Evolutionary conservation across 2,113 vertebrate species (phyloP).

Genomic region (Antennarius striatus): DNA sequence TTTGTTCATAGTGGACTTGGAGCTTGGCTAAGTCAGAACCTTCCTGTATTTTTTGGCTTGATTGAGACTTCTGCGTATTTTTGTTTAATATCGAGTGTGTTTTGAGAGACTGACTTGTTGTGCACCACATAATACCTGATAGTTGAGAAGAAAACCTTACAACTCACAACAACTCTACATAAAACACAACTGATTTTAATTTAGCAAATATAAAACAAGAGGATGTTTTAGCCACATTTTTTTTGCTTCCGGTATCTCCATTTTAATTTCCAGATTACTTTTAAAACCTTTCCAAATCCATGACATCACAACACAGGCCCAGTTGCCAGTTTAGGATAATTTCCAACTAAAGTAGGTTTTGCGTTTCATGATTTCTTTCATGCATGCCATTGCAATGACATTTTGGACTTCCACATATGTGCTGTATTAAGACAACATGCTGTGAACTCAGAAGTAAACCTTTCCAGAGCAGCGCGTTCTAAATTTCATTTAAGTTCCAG

Average conservation of each 20-base stretch:
- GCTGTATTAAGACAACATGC: neutral
- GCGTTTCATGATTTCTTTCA: conserved; percentile 8
- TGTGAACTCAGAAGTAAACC: neutral
- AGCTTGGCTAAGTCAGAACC: no score
- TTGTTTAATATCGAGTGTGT: no score
- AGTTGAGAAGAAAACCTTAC: neutral
- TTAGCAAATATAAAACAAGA: neutral
- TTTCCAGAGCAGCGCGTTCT: no score
- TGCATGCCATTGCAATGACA: conserved; percentile 28
- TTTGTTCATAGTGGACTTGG: no score
- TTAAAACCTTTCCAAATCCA: neutral
- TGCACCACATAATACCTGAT: neutral
- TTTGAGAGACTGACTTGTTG: no score
- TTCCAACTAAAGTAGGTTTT: conserved; percentile 24
- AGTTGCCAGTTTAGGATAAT: conserved; percentile 15
- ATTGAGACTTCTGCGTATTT: no score
- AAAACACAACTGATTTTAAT: neutral
- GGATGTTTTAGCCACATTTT: neutral
- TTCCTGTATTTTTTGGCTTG: no score
- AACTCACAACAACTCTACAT: neutral
- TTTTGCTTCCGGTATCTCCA: neutral
- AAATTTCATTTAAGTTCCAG: no score
- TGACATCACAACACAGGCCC: conserved; percentile 23
- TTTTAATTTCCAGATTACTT: conserved; percentile 1
- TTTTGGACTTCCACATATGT: conserved; percentile 1